phyloP scores from a whole-genome alignment of 2,797 vertebrate species.

The Sardinella longiceps region DNA sequence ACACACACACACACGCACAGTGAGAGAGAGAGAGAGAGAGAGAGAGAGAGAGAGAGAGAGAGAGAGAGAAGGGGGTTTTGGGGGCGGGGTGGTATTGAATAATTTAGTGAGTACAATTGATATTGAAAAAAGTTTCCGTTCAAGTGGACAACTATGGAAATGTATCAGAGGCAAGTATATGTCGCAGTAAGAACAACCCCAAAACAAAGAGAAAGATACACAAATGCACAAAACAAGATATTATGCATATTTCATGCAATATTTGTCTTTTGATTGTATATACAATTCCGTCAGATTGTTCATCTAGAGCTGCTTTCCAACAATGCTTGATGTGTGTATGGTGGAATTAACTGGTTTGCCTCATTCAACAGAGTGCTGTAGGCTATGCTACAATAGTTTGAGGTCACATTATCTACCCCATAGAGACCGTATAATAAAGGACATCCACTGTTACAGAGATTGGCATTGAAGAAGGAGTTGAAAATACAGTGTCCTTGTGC shows the following conservation, averaged over 20 bases:
- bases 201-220: not conserved
- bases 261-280: not conserved
- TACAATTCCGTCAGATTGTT: not conserved
- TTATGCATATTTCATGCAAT: not conserved
- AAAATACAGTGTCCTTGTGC: slow-evolving; percentile 25
- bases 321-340: not conserved
- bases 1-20: too few species aligned
- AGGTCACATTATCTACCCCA: not conserved
- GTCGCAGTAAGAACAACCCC: too few species aligned
- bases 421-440: not conserved
- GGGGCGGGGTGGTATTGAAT: not conserved
- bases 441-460: not conserved
- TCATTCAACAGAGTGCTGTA: too few species aligned
- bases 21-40: too few species aligned
- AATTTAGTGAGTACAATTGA: not conserved
- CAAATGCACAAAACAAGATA: not conserved
- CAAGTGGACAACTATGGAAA: not conserved
- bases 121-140: not conserved
- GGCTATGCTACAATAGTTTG: not conserved
- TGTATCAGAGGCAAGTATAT: not conserved
- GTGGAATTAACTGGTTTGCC: not conserved
- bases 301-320: not conserved
- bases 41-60: too few species aligned
- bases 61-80: too few species aligned
- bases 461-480: not conserved